These are phyloP conservation scores for Corythoichthys haematopterus DNA, from an alignment of 2,113 vertebrate species.

Conservation along the genomic window DNA sequence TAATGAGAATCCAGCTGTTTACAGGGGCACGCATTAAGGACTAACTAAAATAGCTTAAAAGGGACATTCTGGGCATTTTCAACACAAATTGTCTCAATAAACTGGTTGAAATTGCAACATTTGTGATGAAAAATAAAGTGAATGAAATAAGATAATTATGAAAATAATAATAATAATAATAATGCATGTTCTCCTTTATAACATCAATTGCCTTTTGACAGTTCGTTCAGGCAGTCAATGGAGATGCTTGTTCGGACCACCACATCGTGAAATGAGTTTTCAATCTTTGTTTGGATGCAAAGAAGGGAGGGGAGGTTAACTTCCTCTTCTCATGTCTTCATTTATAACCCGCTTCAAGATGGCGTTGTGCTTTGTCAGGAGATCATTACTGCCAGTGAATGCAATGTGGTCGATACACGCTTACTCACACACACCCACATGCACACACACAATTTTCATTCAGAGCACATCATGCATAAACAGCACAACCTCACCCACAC, in stretches of 20 bases:
- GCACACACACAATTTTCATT: neutral
- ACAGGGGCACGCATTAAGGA: too few relatives aligned
- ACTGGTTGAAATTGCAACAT: too few relatives aligned
- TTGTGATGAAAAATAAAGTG: too few relatives aligned
- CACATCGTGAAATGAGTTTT: neutral
- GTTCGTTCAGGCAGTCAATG: neutral
- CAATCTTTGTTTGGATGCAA: neutral
- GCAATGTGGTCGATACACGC: slow-evolving; percentile 1
- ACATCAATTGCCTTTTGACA: neutral
- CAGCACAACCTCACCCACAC: neutral
- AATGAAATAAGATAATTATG: too few relatives aligned
- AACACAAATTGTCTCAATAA: too few relatives aligned
- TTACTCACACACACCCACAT: neutral
- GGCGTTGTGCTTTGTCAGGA: neutral
- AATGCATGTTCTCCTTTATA: too few relatives aligned
- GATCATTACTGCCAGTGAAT: neutral
- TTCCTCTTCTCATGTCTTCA: neutral
- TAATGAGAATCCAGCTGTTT: too few relatives aligned
- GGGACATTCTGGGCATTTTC: too few relatives aligned
- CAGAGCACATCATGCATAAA: slow-evolving; percentile 2
- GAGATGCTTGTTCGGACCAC: neutral
- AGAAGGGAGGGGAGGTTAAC: neutral
- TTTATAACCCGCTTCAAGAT: slow-evolving; percentile 1
- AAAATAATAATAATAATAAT: too few relatives aligned
- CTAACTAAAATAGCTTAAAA: too few relatives aligned